Percentiles rank a stretch among this genome's conserved stretches.
Conservation (phyloP, 2,888 invertebrate genomes). For the Mylabris sibirica region DNA sequence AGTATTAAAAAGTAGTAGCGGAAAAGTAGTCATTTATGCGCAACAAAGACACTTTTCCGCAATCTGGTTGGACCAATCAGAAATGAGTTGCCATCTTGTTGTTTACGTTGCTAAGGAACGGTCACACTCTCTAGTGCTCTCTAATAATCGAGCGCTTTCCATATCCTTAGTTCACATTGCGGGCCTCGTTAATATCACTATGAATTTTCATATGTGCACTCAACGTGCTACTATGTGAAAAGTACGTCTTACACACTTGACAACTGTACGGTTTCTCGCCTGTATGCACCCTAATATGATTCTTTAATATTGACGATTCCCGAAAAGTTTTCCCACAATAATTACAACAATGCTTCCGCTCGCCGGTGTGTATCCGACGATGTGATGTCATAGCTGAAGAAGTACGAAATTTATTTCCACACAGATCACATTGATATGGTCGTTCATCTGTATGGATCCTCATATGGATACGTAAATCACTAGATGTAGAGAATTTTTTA, state of each 20-base stretch:
- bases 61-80: too few relatives aligned
- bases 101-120: too few relatives aligned
- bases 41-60: too few relatives aligned
- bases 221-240: constrained; percentile 49
- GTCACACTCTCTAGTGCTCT: too few relatives aligned
- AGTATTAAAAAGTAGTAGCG: too few relatives aligned
- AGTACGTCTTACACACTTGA: constrained; percentile 46
- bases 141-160: too few relatives aligned
- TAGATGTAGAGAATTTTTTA: constrained; percentile 42
- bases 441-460: constrained; percentile 48
- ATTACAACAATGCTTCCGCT: constrained; percentile 42
- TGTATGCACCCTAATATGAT: constrained; percentile 50
- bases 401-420: constrained; percentile 47
- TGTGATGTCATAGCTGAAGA: constrained; percentile 55
- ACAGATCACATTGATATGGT: constrained; percentile 48
- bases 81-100: too few relatives aligned
- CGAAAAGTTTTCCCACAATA: constrained; percentile 48
- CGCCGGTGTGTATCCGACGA: constrained; percentile 48
- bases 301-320: constrained; percentile 46
- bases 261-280: constrained; percentile 49
- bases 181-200: not conserved
- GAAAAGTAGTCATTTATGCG: too few relatives aligned
- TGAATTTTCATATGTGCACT: constrained; percentile 48
- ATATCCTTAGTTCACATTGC: not conserved
- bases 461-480: constrained; percentile 43